Base-by-base conservation (phyloP, 2,797 vertebrate species). In the Danio choprae region DNA sequence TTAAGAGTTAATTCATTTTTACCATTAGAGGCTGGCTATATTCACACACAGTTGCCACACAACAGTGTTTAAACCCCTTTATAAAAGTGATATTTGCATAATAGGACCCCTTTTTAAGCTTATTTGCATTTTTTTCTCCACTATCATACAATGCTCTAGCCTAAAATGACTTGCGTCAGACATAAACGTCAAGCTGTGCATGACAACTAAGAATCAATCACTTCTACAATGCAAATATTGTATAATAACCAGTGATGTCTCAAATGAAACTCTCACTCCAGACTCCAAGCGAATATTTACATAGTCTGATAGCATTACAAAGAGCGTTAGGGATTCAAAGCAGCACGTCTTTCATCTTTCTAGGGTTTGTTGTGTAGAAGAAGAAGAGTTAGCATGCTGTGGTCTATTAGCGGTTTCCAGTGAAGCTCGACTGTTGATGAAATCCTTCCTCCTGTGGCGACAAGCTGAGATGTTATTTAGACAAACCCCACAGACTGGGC, bases 381-480 rank as follows among this genome's bases (percentile, higher is more conserved):
- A 51, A 5, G 10, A 20, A 29, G 8, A 7, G 46, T 72, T 51
- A 55, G 46, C 58, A 72, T 63, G 68, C 15, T 72, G 64, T 22
- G 0, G 76, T 74, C 56, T 48, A 64, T 80, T 46, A 63, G 46
- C 41, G 55, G 65, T 40, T 63, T 63, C 50, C 68, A 79, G 15
- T 53, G 56, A 75, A 36, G 73, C 44, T 63, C 22, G 15, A 65
- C 67, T 64, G 44, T 43, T 56, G 62, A 43, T 11, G 8, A 63
- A 75, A 71, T 71, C 63, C 73, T 46, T 50, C 46, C 41, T 68
- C 43, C 58, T 64, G 63, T 59, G 63, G 51, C 58, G 68, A 77
- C 40, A 65, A 70, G 60, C 58, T 71, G 69, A 70, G 59, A 60
- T 4, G 56, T 74, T 78, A 72, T 73, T 65, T 55, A 71, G 58